Percentiles rank a stretch among this genome's conserved stretches.
These are phyloP conservation scores for Blastomussa wellsi DNA, from an alignment of 92 coral and sea anemone genomes.

Conservation along the genomic window DNA sequence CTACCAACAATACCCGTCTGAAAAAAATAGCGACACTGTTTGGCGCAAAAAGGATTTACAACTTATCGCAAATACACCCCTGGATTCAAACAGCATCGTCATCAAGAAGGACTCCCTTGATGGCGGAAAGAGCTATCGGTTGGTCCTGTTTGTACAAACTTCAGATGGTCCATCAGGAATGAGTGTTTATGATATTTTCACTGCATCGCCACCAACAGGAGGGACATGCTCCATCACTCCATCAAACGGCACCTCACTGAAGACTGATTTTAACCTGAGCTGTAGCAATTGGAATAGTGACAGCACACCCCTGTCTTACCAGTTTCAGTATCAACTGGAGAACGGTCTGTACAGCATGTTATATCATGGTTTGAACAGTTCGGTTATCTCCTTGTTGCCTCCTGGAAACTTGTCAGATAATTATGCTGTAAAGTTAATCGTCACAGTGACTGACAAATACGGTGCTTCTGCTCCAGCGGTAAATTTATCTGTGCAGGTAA, in stretches of 20 bases:
- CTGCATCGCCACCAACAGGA: conserved; percentile 24
- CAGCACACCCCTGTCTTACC: conserved; percentile 24
- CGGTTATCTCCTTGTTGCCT: conserved; percentile 32
- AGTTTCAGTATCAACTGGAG: conserved; percentile 33
- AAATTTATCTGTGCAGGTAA: background rate
- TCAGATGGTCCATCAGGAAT: background rate
- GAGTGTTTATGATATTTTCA: conserved; percentile 12
- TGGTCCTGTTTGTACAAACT: conserved; percentile 14
- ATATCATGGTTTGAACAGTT: conserved; percentile 14
- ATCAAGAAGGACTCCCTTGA: conserved; percentile 22
- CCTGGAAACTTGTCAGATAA: conserved; percentile 21
- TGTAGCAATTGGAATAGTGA: conserved; percentile 32
- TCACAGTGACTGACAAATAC: background rate
- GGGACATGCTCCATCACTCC: conserved; percentile 42
- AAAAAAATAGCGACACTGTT: background rate
- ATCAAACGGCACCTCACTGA: conserved; percentile 33
- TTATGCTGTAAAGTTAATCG: background rate
- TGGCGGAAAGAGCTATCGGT: conserved; percentile 28
- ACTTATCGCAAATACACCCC: conserved; percentile 15
- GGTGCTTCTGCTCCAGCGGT: conserved; percentile 30
- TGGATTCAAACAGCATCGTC: conserved; percentile 13
- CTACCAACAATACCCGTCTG: conserved; percentile 5
- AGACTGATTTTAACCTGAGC: conserved; percentile 37
- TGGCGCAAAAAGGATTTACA: conserved; percentile 22
- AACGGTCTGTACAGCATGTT: conserved; percentile 38